Base-by-base conservation (phyloP, 1,140 invertebrate species). In the Venustaconcha ellipsiformis region DNA sequence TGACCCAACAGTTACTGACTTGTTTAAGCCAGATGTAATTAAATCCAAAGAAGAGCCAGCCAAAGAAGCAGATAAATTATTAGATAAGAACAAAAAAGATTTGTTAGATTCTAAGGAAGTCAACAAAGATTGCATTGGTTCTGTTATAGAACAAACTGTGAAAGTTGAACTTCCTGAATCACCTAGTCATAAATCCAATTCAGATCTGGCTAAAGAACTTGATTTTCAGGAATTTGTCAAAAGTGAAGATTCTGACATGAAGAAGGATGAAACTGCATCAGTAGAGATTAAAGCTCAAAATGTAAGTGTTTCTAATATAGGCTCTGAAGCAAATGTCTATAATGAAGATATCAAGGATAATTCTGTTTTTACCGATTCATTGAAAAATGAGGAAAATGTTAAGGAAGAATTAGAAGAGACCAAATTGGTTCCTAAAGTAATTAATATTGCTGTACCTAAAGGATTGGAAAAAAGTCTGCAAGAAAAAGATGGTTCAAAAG, bases 21-120 rank as follows among this genome's bases (percentile, higher is more conserved):
- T 76, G 23, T 76, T 76, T 60, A 76, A 71, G 57, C 74, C 74
- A 60, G 74, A 76, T 67, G 71, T 71, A 56, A 48, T 48, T 48
- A 48, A 48, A 6, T 6, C 37, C 37, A 48, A 48, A 48, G 37
- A 48, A 48, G 37, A 48, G 37, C 37, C 37, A 48, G 37, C 37
- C 11, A 48, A 48, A 48, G 37, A 48, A 48, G 37, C 37, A 48
- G 37, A 48, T 48, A 48, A 48, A 48, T 8, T 48, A 48, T 48
- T 48, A 48, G 37, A 48, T 48, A 48, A 48, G 37, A 48, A 48
- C 11, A 48, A 48, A 48, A 48, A 48, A 11, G 37, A 48, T 48
- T 48, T 8, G 6, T 6, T 48, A 48, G 37, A 48, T 48, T 48
- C 37, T 11, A 48, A 48, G 37, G 37, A 48, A 48, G 37, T 6